Evolutionary conservation across 2,113 vertebrate genomes (phyloP).

Genomic region (Nyctibius bracteatus): DNA sequence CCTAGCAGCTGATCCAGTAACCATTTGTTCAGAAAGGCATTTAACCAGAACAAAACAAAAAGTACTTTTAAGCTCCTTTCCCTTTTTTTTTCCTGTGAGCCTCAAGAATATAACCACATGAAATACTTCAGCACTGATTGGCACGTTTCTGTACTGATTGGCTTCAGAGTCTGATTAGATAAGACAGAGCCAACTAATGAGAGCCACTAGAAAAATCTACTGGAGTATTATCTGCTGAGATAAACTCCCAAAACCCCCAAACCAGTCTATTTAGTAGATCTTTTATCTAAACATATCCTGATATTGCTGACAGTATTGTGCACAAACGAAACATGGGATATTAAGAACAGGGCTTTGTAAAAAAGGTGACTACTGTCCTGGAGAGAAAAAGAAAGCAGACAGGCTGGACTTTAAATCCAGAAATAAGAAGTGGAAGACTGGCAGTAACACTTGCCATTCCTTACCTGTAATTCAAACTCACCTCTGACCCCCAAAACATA

Average conservation of each 20-base stretch:
- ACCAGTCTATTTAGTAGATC: neutral
- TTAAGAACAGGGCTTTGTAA: neutral
- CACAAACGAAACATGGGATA: conserved; percentile 3
- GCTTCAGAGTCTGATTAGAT: conserved; percentile 46
- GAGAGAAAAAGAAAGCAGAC: neutral
- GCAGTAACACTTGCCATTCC: neutral
- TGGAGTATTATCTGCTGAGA: conserved; percentile 31
- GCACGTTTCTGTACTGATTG: conserved; percentile 55
- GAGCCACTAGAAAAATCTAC: conserved; percentile 37
- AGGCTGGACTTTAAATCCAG: neutral
- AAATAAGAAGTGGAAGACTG: neutral
- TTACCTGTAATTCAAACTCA: neutral
- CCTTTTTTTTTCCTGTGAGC: neutral
- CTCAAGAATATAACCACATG: neutral
- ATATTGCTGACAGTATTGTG: conserved; percentile 1
- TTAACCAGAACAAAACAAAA: conserved; percentile 35
- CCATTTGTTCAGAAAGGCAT: neutral
- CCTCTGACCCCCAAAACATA: neutral
- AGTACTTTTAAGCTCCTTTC: neutral
- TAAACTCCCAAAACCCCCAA: neutral
- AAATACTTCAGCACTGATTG: conserved; percentile 22
- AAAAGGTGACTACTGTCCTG: neutral
- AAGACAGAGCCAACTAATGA: conserved; percentile 40
- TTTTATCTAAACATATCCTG: conserved; percentile 16
- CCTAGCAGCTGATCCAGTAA: neutral